These are phyloP conservation scores for Paradisaea rubra DNA, from an alignment of 2,113 vertebrate genomes.

Conservation along the genomic window DNA sequence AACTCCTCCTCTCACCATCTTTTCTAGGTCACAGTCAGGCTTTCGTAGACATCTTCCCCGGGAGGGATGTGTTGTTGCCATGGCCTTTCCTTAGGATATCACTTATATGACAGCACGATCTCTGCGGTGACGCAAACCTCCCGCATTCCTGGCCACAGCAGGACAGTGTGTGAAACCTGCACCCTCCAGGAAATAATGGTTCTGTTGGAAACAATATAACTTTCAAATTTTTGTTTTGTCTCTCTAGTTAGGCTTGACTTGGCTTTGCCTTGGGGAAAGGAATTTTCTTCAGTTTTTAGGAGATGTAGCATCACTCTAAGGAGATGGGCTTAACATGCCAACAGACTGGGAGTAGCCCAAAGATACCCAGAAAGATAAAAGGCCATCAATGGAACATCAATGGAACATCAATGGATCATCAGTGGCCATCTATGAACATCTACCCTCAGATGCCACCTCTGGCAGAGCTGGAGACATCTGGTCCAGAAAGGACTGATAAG, in stretches of 20 bases:
- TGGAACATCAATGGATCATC: no score
- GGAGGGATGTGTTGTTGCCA: background rate
- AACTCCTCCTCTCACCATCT: background rate
- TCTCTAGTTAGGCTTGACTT: background rate
- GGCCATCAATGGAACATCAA: background rate
- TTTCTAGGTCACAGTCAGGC: background rate
- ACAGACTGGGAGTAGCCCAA: background rate
- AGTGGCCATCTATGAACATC: background rate
- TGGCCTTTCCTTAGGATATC: background rate
- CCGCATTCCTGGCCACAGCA: background rate
- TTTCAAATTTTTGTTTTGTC: background rate
- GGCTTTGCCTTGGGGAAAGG: background rate
- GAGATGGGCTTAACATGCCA: background rate
- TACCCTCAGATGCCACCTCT: background rate
- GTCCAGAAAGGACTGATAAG: background rate
- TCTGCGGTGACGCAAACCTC: background rate
- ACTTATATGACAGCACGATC: background rate
- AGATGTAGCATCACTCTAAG: background rate
- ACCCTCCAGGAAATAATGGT: background rate
- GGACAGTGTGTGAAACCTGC: conserved; percentile 17
- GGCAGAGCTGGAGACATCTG: background rate
- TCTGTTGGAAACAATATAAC: background rate
- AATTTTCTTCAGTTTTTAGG: background rate
- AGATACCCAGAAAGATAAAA: background rate
- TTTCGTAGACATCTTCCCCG: background rate